Evolutionary conservation across 2,797 vertebrate genomes (phyloP).

Genomic region (Simalia tracyae): DNA sequence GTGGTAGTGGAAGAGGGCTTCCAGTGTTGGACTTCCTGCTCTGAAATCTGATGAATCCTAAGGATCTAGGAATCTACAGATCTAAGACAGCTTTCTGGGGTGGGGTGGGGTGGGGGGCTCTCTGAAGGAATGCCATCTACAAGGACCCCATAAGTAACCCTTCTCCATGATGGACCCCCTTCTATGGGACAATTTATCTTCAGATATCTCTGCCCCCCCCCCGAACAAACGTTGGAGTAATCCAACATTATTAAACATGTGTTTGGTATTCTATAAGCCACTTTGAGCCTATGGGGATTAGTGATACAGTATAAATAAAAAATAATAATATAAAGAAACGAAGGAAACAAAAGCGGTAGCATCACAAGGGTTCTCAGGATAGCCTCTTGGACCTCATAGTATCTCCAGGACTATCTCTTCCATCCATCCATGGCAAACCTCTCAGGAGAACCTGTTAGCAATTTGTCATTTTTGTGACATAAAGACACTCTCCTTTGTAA

Average conservation of each 20-base stretch:
- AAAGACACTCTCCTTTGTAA: not conserved
- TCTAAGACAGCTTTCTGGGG: not conserved
- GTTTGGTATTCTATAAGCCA: too few relatives aligned
- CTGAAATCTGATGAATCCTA: not conserved
- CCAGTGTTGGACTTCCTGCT: not conserved
- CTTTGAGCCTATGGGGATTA: too few relatives aligned
- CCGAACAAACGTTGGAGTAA: too few relatives aligned
- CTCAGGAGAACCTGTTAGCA: not conserved
- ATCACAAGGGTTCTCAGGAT: not conserved
- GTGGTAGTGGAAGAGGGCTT: not conserved
- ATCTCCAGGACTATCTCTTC: not conserved
- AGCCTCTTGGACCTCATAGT: not conserved
- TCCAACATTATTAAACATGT: too few relatives aligned
- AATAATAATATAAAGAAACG: too few relatives aligned
- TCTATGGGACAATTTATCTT: not conserved
- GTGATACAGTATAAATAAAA: too few relatives aligned
- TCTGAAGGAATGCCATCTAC: not conserved
- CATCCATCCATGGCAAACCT: not conserved
- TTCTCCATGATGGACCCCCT: not conserved
- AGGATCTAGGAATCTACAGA: not conserved
- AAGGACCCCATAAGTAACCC: not conserved
- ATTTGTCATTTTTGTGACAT: not conserved
- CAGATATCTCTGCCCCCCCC: not conserved
- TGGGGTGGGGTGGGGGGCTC: not conserved
- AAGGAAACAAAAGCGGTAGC: not conserved